Evolutionary conservation across 2,113 vertebrate genomes (phyloP).

Genomic region (Castor canadensis): DNA sequence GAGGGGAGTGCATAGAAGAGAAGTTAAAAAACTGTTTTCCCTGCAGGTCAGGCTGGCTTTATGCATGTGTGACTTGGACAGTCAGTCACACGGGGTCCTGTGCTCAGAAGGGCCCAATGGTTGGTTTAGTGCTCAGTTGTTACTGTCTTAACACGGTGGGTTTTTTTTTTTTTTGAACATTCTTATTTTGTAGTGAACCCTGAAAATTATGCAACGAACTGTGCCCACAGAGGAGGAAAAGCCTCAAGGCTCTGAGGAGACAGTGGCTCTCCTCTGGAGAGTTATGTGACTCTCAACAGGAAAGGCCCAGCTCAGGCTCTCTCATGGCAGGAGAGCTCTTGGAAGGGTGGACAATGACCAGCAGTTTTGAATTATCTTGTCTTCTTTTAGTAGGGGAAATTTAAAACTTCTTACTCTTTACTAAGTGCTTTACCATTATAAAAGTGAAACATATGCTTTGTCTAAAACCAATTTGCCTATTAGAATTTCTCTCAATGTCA

Average conservation of each 20-base stretch:
- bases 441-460: not conserved
- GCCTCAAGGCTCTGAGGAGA: not conserved
- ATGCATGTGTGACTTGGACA: accelerated
- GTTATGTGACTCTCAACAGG: not conserved
- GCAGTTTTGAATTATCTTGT: not conserved
- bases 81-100: not conserved
- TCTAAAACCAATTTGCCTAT: not conserved
- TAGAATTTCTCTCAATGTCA: not conserved
- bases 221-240: not conserved
- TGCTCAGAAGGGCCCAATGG: not conserved
- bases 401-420: not conserved
- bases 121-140: not conserved
- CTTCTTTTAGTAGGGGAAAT: not conserved
- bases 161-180: not conserved
- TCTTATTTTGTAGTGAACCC: not conserved
- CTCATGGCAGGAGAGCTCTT: not conserved
- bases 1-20: not conserved
- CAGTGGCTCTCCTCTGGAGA: not conserved
- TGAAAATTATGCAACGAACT: not conserved
- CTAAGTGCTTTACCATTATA: not conserved
- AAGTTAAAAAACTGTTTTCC: not conserved
- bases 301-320: not conserved
- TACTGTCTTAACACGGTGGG: not conserved
- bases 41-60: not conserved
- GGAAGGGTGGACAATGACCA: not conserved